Conservation (phyloP, 2,888 invertebrate species). For the Ormia ochracea region DNA sequence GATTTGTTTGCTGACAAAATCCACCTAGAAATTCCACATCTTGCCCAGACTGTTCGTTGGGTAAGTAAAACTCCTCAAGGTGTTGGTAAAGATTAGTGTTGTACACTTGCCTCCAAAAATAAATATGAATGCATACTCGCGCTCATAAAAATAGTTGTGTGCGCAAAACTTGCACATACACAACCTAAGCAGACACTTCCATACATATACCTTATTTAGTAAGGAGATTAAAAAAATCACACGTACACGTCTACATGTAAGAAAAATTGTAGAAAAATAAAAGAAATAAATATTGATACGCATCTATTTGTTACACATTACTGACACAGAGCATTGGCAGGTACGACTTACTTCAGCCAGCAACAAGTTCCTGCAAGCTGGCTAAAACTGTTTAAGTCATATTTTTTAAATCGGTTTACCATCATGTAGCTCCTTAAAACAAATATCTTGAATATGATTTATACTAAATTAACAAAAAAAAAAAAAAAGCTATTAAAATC, state of each 20-base stretch:
- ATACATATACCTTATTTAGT: not conserved
- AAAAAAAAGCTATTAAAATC: too few relatives aligned
- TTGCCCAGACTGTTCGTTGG: too few relatives aligned
- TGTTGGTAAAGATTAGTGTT: slow-evolving; percentile 40
- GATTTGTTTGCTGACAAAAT: too few relatives aligned
- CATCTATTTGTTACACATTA: slow-evolving; percentile 60
- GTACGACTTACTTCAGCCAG: slow-evolving; percentile 45
- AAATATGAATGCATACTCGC: not conserved
- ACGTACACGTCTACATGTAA: not conserved
- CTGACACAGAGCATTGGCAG: slow-evolving; percentile 57
- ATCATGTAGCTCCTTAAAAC: too few relatives aligned
- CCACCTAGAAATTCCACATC: too few relatives aligned
- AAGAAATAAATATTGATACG: slow-evolving; percentile 56
- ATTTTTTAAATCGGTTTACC: too few relatives aligned
- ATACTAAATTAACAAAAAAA: too few relatives aligned
- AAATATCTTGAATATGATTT: too few relatives aligned
- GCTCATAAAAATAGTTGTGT: too few relatives aligned
- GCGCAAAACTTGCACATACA: too few relatives aligned
- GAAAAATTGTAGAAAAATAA: not conserved
- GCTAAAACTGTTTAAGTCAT: too few relatives aligned
- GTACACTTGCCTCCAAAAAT: slow-evolving; percentile 27
- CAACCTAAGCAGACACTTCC: not conserved
- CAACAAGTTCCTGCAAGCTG: too few relatives aligned
- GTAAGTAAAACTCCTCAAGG: slow-evolving; percentile 2
- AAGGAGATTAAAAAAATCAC: not conserved